Percentiles rank a stretch among this genome's conserved stretches.
These are phyloP conservation scores for Nannobrachium achirus DNA, from an alignment of 2,113 vertebrate species.

Conservation along the genomic window DNA sequence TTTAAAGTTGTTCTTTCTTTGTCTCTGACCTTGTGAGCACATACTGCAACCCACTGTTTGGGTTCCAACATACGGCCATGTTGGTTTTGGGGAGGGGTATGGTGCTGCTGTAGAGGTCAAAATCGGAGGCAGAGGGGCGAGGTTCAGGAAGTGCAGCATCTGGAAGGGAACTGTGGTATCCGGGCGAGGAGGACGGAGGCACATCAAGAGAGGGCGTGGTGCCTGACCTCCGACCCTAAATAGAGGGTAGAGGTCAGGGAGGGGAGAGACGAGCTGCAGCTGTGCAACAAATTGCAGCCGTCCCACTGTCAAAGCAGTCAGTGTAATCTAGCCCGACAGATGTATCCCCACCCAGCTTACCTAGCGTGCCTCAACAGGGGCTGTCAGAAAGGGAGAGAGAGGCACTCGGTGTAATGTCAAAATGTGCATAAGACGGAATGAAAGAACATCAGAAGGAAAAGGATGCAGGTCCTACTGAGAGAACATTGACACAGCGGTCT, in stretches of 20 bases:
- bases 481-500: not conserved
- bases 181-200: constrained; percentile 22
- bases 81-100: not conserved
- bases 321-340: constrained; percentile 59
- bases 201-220: constrained; percentile 49
- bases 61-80: too few species aligned
- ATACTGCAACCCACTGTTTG: too few species aligned
- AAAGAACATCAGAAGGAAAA: not conserved
- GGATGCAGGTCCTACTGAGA: constrained; percentile 4
- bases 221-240: constrained; percentile 52
- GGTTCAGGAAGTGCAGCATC: constrained; percentile 52
- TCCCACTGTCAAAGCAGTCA: constrained; percentile 40
- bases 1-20: too few species aligned
- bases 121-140: not conserved
- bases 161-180: constrained; percentile 60
- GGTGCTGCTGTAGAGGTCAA: not conserved
- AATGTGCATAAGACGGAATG: not conserved
- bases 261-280: constrained; percentile 51
- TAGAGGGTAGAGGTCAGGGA: constrained; percentile 48
- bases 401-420: not conserved
- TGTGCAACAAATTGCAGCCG: constrained; percentile 49
- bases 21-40: too few species aligned
- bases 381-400: constrained; percentile 9
- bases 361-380: constrained; percentile 47
- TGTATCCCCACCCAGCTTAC: constrained; percentile 40